Conservation (phyloP, 2,797 vertebrate genomes). For the Melanogrammus aeglefinus region DNA sequence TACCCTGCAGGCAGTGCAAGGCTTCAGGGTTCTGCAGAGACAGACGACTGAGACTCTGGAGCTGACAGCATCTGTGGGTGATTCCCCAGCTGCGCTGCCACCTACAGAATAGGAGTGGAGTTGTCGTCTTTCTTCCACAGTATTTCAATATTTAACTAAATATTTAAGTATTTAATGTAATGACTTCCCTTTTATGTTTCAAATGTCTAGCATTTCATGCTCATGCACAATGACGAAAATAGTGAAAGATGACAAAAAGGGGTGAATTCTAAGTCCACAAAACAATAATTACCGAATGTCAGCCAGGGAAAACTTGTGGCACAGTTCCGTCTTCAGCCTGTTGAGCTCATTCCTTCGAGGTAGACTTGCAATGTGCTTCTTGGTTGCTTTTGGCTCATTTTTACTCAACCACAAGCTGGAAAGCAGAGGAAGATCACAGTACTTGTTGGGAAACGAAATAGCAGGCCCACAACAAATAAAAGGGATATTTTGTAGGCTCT, state of each 20-base stretch:
- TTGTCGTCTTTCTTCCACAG: not conserved
- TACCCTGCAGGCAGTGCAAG: conserved; percentile 85
- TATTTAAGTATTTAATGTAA: not conserved
- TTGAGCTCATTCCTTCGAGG: conserved; percentile 85
- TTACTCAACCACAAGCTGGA: conserved; percentile 86
- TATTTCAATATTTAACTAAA: not conserved
- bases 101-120: conserved; percentile 64
- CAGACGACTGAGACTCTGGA: conserved; percentile 90
- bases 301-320: conserved; percentile 76
- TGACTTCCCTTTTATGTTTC: not conserved
- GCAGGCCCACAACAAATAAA: not conserved
- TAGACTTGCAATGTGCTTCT: conserved; percentile 83
- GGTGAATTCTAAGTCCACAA: not conserved
- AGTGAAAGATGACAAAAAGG: not conserved
- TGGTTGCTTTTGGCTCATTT: conserved; percentile 78
- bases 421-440: conserved; percentile 18
- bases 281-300: conserved; percentile 82
- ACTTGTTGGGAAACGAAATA: not conserved
- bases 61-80: conserved; percentile 86
- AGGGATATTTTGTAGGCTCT: not conserved
- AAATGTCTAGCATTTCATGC: not conserved
- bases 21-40: conserved; percentile 84
- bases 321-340: conserved; percentile 83
- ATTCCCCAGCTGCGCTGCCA: conserved; percentile 98
- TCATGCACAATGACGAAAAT: not conserved